phyloP scores from a whole-genome alignment of 2,797 vertebrate genomes.

The Chromobotia macracanthus region DNA sequence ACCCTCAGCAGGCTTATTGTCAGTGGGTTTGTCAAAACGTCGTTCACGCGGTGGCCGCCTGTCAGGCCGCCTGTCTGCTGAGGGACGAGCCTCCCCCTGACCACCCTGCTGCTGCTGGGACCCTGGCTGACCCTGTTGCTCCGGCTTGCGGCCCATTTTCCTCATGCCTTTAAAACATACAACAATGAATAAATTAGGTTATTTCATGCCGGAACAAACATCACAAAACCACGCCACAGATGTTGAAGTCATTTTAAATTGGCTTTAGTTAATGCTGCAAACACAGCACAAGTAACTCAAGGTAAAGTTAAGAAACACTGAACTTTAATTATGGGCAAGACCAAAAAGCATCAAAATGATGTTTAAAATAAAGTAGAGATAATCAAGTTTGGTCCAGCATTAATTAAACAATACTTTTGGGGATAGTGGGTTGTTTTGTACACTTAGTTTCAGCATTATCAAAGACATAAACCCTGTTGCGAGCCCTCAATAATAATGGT shows the following conservation, averaged over 20 bases:
- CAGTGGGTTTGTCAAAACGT: slow-evolving; percentile 85
- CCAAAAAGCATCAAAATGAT: not conserved
- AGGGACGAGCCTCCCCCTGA: slow-evolving; percentile 90
- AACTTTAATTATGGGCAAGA: too few species aligned
- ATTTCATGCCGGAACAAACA: too few species aligned
- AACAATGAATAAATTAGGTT: not conserved
- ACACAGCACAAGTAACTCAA: not conserved
- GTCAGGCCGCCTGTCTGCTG: slow-evolving; percentile 90
- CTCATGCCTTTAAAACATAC: slow-evolving; percentile 74
- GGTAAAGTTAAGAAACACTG: not conserved
- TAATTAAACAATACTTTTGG: too few species aligned
- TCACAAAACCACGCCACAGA: not conserved
- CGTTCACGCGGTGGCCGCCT: slow-evolving; percentile 89
- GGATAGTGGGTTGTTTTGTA: too few species aligned
- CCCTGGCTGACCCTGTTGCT: slow-evolving; percentile 77
- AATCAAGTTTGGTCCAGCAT: too few species aligned
- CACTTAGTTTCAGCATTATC: too few species aligned
- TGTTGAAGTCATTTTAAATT: not conserved
- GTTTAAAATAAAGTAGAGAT: too few species aligned
- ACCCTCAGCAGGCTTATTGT: slow-evolving; percentile 93
- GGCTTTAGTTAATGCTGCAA: not conserved
- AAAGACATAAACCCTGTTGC: not conserved
- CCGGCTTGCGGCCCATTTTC: slow-evolving; percentile 92
- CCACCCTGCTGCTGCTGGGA: slow-evolving; percentile 66
- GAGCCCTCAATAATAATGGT: not conserved